These are phyloP conservation scores for Calidris pugnax DNA, from an alignment of 2,113 vertebrate species.

Conservation along the genomic window DNA sequence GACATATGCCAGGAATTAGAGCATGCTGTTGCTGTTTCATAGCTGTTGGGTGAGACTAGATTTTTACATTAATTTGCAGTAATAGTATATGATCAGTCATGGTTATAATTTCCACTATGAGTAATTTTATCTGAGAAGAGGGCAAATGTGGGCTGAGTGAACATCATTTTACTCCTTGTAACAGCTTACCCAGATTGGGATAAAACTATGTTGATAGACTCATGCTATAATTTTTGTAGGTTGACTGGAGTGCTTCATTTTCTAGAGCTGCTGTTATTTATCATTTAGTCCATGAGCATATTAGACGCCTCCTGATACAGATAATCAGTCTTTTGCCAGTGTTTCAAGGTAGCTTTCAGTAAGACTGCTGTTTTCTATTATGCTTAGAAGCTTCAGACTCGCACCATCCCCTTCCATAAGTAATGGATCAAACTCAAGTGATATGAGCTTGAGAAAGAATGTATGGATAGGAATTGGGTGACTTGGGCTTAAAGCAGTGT, in stretches of 20 bases:
- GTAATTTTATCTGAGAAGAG: constrained; percentile 24
- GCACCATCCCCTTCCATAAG: background rate
- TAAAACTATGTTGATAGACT: constrained; percentile 1
- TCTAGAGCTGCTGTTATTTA: background rate
- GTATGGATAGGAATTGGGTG: background rate
- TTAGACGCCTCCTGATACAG: background rate
- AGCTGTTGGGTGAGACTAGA: constrained; percentile 2
- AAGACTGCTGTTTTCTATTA: background rate
- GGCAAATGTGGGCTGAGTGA: constrained; percentile 6
- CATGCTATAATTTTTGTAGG: background rate
- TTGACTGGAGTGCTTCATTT: background rate
- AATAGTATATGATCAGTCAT: constrained; percentile 5
- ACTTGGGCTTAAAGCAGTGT: background rate
- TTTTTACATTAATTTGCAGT: constrained; percentile 27
- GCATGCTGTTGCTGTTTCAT: background rate
- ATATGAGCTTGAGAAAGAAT: background rate
- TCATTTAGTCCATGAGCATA: background rate
- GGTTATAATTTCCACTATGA: constrained; percentile 33
- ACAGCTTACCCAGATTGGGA: background rate
- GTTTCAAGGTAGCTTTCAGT: background rate
- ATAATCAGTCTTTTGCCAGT: background rate
- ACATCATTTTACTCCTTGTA: background rate
- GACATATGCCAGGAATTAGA: background rate
- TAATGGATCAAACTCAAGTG: background rate
- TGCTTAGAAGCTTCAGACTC: background rate